A percentile compares a stretch with the other conserved stretches of the same genome.
These are phyloP conservation scores for Thysanoteuthis rhombus DNA, from an alignment of 2,888 invertebrate genomes.

Conservation along the genomic window DNA sequence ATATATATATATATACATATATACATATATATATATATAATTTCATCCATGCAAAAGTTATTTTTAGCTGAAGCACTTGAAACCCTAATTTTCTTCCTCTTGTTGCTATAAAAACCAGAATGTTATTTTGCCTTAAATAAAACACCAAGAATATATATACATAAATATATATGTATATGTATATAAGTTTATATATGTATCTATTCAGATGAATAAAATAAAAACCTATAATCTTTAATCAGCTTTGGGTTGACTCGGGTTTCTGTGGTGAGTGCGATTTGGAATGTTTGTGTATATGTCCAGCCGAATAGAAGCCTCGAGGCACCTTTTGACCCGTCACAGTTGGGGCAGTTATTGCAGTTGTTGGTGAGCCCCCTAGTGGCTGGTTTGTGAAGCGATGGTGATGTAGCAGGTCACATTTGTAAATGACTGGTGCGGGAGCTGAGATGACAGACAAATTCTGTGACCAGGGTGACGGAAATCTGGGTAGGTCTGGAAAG, in stretches of 20 bases:
- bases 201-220: not conserved
- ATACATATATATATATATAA: not conserved
- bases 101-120: not conserved
- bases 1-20: too few species aligned
- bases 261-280: not conserved
- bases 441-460: slow-evolving; percentile 66
- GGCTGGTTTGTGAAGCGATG: not conserved
- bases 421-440: slow-evolving; percentile 64
- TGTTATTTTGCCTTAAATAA: not conserved
- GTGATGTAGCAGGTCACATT: slow-evolving; percentile 52
- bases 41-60: not conserved
- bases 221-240: not conserved
- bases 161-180: not conserved
- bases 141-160: not conserved
- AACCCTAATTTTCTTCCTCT: not conserved
- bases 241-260: not conserved
- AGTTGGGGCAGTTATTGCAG: slow-evolving; percentile 27
- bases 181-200: not conserved
- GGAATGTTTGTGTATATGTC: not conserved
- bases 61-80: not conserved
- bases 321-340: slow-evolving; percentile 34
- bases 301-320: not conserved
- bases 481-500: slow-evolving; percentile 52
- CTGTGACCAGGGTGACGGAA: slow-evolving; percentile 51
- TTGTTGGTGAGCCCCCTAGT: not conserved